Evolutionary conservation across 2,797 vertebrate species (phyloP).

Genomic region (Pelochelys cantorii): DNA sequence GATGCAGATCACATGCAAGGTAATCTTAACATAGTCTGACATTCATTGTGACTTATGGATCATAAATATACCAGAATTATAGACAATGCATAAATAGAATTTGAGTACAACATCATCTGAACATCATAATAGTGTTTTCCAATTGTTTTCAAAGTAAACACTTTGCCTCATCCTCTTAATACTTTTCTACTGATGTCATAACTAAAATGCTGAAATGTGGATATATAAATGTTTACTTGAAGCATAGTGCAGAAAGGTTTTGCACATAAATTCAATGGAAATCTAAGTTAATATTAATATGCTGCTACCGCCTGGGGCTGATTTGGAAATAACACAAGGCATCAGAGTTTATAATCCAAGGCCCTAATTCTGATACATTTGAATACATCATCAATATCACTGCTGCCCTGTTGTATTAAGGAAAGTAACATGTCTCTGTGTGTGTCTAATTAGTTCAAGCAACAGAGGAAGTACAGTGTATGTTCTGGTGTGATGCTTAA

Average conservation of each 20-base stretch:
- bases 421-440: not conserved
- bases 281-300: not conserved
- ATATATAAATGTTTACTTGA: not conserved
- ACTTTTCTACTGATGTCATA: not conserved
- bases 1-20: not conserved
- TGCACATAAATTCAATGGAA: not conserved
- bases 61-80: not conserved
- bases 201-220: not conserved
- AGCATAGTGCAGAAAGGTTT: not conserved
- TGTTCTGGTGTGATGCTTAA: not conserved
- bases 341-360: not conserved
- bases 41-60: not conserved
- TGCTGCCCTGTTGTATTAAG: rapidly evolving
- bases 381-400: not conserved
- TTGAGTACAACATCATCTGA: not conserved
- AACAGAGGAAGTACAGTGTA: not conserved
- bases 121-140: not conserved
- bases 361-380: not conserved
- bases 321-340: rapidly evolving
- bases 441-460: not conserved
- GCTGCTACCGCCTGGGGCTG: not conserved
- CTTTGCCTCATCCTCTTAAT: not conserved
- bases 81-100: not conserved
- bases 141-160: not conserved
- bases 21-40: not conserved